phyloP scores from a whole-genome alignment of 2,113 vertebrate genomes.

The Nothocercus julius region DNA sequence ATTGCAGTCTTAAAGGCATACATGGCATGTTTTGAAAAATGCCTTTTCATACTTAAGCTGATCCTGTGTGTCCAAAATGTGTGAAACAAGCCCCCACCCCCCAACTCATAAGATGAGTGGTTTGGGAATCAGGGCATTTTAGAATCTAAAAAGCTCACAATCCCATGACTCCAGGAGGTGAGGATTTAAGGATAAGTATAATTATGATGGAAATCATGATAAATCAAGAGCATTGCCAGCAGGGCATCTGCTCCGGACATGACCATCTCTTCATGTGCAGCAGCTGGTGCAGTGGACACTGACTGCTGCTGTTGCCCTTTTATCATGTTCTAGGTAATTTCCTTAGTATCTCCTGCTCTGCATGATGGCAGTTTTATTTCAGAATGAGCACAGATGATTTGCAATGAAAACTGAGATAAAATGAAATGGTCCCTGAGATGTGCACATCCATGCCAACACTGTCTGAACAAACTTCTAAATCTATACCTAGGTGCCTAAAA shows the following conservation, averaged over 20 bases:
- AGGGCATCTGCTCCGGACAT: neutral
- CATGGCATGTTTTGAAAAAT: neutral
- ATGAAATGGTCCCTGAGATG: neutral
- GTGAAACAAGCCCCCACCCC: neutral
- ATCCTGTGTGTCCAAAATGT: neutral
- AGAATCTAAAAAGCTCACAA: neutral
- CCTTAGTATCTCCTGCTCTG: constrained; percentile 2
- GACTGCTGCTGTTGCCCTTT: neutral
- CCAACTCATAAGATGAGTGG: neutral
- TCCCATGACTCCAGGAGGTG: neutral
- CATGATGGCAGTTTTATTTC: constrained; percentile 19
- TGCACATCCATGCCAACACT: neutral
- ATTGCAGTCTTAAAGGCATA: neutral
- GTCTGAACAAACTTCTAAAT: neutral
- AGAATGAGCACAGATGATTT: neutral
- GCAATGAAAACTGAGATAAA: constrained; percentile 1
- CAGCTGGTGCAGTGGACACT: neutral
- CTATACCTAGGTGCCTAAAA: neutral
- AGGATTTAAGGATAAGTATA: constrained; percentile 14
- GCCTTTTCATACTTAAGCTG: neutral
- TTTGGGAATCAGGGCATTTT: neutral
- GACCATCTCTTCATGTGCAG: neutral
- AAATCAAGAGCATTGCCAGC: neutral
- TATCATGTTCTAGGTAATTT: constrained; percentile 45
- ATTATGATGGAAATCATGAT: neutral